Conservation (phyloP, 2,888 invertebrate genomes). For the Synanthedon vespiformis region DNA sequence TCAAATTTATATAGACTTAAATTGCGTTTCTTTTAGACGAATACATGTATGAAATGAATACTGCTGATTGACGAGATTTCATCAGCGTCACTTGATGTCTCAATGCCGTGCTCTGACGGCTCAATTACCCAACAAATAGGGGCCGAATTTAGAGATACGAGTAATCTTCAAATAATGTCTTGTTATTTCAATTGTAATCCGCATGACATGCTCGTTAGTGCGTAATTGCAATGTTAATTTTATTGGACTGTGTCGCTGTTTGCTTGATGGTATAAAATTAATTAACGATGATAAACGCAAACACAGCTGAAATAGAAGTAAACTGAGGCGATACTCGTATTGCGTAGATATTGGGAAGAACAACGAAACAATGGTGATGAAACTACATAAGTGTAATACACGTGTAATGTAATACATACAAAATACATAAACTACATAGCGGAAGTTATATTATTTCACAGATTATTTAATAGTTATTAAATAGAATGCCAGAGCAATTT, state of each 20-base stretch:
- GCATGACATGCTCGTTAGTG: constrained; percentile 8
- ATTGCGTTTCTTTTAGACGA: constrained; percentile 4
- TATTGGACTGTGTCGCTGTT: constrained; percentile 1
- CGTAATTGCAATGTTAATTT: constrained; percentile 6
- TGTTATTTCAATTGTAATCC: constrained; percentile 8
- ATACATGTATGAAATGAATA: constrained; percentile 1
- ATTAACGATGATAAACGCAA: constrained; percentile 1
- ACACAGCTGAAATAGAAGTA: not conserved
- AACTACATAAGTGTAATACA: too few species aligned
- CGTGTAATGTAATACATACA: too few species aligned
- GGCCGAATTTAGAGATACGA: constrained; percentile 10
- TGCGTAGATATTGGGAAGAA: too few species aligned
- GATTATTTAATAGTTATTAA: too few species aligned
- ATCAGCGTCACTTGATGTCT: constrained; percentile 22
- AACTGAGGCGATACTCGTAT: not conserved
- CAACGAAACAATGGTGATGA: too few species aligned
- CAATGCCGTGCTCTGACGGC: constrained; percentile 21
- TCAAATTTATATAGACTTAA: not conserved
- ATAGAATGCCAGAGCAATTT: too few species aligned
- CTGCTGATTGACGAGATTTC: constrained; percentile 10
- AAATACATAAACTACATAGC: too few species aligned
- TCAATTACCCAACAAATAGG: constrained; percentile 26
- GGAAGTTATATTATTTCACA: too few species aligned
- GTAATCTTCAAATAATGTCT: constrained; percentile 4
- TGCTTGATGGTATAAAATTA: constrained; percentile 3